phyloP scores from a whole-genome alignment of 1,140 invertebrate genomes.

The Dreissena polymorpha region DNA sequence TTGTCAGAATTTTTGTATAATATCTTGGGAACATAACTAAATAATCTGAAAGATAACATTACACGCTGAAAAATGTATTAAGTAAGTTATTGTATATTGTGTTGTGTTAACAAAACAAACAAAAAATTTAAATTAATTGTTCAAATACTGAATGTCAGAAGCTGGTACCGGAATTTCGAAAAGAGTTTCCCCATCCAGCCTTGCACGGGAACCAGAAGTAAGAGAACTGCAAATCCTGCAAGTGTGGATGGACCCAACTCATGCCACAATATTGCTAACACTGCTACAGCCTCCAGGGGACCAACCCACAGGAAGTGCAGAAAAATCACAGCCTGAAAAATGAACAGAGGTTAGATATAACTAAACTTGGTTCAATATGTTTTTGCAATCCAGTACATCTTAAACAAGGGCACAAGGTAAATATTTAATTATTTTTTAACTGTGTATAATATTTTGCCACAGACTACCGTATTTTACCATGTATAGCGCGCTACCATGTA shows the following conservation, averaged over 20 bases:
- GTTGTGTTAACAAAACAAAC: not conserved
- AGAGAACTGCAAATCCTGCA: conserved; percentile 88
- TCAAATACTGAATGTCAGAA: not conserved
- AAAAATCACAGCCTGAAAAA: conserved; percentile 79
- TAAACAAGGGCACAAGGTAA: too few species aligned
- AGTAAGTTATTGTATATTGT: not conserved
- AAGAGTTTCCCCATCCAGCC: conserved; percentile 78
- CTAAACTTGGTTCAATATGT: too few species aligned
- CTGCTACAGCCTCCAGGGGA: conserved; percentile 86
- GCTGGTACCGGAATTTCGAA: conserved; percentile 74
- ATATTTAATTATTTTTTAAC: too few species aligned
- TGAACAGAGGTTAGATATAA: not conserved
- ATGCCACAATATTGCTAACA: conserved; percentile 87
- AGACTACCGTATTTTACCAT: too few species aligned
- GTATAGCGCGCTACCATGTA: too few species aligned
- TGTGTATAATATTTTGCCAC: too few species aligned
- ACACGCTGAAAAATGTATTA: not conserved
- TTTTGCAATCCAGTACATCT: too few species aligned
- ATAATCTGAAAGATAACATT: not conserved
- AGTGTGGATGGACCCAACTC: conserved; percentile 88
- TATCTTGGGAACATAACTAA: not conserved
- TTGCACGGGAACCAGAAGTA: conserved; percentile 92
- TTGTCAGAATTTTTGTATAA: not conserved
- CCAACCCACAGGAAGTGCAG: conserved; percentile 84
- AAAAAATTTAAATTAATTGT: not conserved